Percentiles rank a stretch among this genome's conserved stretches.
Conservation (phyloP, 53 echinoderm and acorn worm genomes). For the Astropecten irregularis region DNA sequence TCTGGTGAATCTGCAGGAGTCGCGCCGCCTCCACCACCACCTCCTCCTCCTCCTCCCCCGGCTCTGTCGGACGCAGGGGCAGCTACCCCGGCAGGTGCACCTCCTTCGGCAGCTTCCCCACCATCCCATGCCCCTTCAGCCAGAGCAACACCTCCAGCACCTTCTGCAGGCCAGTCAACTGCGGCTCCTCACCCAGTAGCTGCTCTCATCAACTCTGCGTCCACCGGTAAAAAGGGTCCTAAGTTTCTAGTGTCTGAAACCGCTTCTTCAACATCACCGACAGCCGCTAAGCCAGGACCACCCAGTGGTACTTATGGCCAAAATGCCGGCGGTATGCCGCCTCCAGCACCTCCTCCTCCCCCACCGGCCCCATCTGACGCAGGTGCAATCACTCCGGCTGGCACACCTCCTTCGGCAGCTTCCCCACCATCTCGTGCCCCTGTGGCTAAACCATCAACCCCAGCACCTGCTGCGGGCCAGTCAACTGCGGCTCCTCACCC, state of each 20-base stretch:
- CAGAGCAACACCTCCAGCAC: neutral
- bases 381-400: neutral
- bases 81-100: neutral
- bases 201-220: neutral
- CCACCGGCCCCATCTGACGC: neutral
- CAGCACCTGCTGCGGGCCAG: neutral
- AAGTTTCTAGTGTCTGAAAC: slow-evolving; percentile 3
- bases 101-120: neutral
- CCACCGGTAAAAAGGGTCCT: neutral
- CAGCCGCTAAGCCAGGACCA: no score
- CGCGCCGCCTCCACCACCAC: no score
- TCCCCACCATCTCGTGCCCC: neutral
- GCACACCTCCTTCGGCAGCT: neutral
- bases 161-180: neutral
- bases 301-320: no score
- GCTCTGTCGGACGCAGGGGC: no score
- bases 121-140: neutral
- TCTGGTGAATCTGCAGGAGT: no score
- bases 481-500: neutral
- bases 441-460: no score
- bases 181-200: slow-evolving; percentile 2
- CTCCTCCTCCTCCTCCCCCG: neutral
- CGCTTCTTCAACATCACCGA: no score
- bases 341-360: neutral
- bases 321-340: no score